Evolutionary conservation across 1,140 invertebrate genomes (phyloP), one percentile per base, ranked within the genome.

Genomic region (Dryas iulia): DNA sequence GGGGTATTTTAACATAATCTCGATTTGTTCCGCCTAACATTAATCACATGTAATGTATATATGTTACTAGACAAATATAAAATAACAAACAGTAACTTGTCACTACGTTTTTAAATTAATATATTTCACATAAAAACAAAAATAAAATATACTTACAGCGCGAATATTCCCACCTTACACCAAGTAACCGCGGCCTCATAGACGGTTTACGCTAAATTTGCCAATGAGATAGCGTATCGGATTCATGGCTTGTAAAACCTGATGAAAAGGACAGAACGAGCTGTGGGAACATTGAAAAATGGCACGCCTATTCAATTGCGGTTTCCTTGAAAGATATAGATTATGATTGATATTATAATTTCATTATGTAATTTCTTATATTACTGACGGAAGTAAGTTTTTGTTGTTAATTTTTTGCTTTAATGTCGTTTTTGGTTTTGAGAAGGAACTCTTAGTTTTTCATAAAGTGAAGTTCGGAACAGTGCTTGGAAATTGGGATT

Each of bases 131-230:
- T 5, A 23, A 52, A 23, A 21, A 23, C 0, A 10, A 21, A 23
- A 54, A 54, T 24, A 25, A 25, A 6, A 54, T n/a, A 53, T 12
- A 1, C 24, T 54, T n/a, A 12, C 8, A 25, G 53, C 24, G 6
- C 35, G 14, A 74, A 74, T 53, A n/a, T 24, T 5, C 1, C 12
- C 0, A 25, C 60, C 57, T 47, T 67, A 75, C 33, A 61, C 21
- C 10, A 72, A 81, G 8, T 59, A 31, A 21, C 31, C 23, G 10
- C 30, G 65, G 57, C 54, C 56, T 68, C 70, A 62, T 79, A 78
- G 82, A 82, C 78, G 83, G 79, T 85, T 86, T 77, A 86, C 86
- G 83, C 80, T 85, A 85, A 88, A 88, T 88, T 88, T 86, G 68
- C 82, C 83, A 83, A 86, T 85, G 77, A 84, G 84, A 84, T 85